Percentiles rank a stretch among this genome's conserved stretches.
These are phyloP conservation scores for Meloidogyne floridensis DNA, from an alignment of 1,140 invertebrate genomes.

Conservation along the genomic window DNA sequence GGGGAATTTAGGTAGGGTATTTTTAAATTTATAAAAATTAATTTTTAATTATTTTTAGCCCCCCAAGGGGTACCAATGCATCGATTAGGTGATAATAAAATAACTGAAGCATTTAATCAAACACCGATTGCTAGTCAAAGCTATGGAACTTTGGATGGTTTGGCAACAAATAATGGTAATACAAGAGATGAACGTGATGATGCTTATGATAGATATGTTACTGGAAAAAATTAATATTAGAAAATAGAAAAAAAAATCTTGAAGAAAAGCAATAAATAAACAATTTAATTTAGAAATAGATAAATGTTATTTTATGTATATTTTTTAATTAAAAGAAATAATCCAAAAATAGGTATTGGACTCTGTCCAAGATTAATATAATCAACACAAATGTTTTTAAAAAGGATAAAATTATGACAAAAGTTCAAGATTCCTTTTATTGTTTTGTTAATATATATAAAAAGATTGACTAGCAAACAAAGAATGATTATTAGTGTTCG, in stretches of 20 bases:
- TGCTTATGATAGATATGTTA: conserved; percentile 36
- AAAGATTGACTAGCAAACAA: too few relatives aligned
- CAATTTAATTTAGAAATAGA: too few relatives aligned
- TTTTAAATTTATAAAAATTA: not conserved
- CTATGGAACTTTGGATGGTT: conserved; percentile 48
- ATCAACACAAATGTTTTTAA: too few relatives aligned
- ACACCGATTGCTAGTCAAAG: conserved; percentile 46
- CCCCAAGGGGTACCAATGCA: conserved; percentile 52
- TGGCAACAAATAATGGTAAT: conserved; percentile 18
- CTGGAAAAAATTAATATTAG: conserved; percentile 13
- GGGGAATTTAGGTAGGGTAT: conserved; percentile 30
- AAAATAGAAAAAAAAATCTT: not conserved
- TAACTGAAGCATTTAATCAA: conserved; percentile 53
- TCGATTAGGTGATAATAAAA: conserved; percentile 40
- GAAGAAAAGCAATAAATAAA: not conserved
- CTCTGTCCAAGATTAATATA: too few relatives aligned
- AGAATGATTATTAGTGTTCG: too few relatives aligned
- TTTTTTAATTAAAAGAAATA: too few relatives aligned
- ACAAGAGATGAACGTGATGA: conserved; percentile 24
- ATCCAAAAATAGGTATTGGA: too few relatives aligned
- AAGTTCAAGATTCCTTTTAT: too few relatives aligned
- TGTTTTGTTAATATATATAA: too few relatives aligned
- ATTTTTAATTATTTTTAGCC: conserved; percentile 33
- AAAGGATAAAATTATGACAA: too few relatives aligned
- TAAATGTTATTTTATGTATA: too few relatives aligned